phyloP scores from a whole-genome alignment of 2,113 vertebrate species.

The Aix galericulata region DNA sequence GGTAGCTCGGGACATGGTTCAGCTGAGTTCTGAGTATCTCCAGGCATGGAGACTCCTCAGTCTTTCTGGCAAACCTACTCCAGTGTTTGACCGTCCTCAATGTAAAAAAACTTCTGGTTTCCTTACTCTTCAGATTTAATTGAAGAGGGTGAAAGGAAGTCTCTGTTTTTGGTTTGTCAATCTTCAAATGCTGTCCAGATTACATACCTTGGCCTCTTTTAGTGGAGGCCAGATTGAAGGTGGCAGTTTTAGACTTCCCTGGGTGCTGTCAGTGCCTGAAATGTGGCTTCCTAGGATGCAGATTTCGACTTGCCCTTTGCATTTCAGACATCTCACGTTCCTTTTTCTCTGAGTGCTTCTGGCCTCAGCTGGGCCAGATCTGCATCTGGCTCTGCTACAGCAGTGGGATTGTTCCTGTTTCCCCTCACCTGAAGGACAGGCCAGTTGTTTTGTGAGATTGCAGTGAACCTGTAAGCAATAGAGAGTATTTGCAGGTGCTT shows the following conservation, averaged over 20 bases:
- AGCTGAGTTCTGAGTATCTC: background rate
- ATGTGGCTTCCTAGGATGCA: background rate
- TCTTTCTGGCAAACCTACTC: background rate
- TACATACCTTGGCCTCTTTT: background rate
- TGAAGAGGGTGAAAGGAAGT: background rate
- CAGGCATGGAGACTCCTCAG: background rate
- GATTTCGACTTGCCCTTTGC: constrained; percentile 2
- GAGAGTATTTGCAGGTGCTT: background rate
- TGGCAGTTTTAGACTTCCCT: background rate
- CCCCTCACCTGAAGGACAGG: background rate
- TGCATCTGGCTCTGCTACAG: background rate
- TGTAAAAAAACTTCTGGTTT: background rate
- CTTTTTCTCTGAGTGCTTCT: background rate
- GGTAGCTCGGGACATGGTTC: background rate
- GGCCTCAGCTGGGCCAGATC: background rate
- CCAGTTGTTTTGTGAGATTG: background rate
- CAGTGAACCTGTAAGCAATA: background rate
- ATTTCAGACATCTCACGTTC: background rate
- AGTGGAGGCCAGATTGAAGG: background rate
- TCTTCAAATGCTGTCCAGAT: fast-evolving
- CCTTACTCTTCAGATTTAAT: background rate
- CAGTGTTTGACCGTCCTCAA: background rate
- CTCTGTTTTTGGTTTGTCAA: background rate
- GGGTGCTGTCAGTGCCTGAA: constrained; percentile 1
- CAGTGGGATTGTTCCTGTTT: background rate